Conservation (phyloP, 2,888 invertebrate genomes). For the Miltochrista miniata region DNA sequence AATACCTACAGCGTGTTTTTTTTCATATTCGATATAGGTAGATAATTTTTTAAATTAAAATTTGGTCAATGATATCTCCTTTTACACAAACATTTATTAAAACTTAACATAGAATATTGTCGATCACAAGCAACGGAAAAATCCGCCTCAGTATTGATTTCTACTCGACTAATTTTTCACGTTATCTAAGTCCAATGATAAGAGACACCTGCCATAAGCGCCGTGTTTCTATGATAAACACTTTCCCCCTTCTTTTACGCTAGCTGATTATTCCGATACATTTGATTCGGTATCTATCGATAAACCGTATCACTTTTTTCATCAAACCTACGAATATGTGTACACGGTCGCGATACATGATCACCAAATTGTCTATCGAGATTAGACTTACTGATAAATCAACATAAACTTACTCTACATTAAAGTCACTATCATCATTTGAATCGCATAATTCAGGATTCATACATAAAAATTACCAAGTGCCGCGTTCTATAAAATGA, state of each 20-base stretch:
- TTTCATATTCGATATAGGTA: too few relatives aligned
- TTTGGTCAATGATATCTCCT: too few relatives aligned
- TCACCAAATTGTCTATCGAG: not conserved
- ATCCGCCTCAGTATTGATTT: conserved; percentile 68
- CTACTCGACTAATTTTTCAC: conserved; percentile 64
- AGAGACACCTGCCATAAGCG: conserved; percentile 61
- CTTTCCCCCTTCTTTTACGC: conserved; percentile 65
- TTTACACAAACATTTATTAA: too few relatives aligned
- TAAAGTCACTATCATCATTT: too few relatives aligned
- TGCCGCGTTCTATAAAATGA: too few relatives aligned
- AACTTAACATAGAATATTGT: too few relatives aligned
- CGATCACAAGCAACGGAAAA: conserved; percentile 46
- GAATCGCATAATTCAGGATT: too few relatives aligned
- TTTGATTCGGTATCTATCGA: conserved; percentile 32
- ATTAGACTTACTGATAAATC: too few relatives aligned
- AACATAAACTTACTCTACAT: too few relatives aligned
- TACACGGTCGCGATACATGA: not conserved
- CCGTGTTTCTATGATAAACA: conserved; percentile 62
- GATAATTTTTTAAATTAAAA: too few relatives aligned
- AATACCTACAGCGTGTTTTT: too few relatives aligned
- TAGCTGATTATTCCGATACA: conserved; percentile 50
- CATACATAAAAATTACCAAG: too few relatives aligned
- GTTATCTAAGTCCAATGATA: conserved; percentile 72
- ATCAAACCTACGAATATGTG: not conserved
- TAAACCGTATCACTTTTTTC: conserved; percentile 17